Base-by-base conservation (phyloP, 2,113 vertebrate genomes). In the Tympanuchus pallidicinctus region DNA sequence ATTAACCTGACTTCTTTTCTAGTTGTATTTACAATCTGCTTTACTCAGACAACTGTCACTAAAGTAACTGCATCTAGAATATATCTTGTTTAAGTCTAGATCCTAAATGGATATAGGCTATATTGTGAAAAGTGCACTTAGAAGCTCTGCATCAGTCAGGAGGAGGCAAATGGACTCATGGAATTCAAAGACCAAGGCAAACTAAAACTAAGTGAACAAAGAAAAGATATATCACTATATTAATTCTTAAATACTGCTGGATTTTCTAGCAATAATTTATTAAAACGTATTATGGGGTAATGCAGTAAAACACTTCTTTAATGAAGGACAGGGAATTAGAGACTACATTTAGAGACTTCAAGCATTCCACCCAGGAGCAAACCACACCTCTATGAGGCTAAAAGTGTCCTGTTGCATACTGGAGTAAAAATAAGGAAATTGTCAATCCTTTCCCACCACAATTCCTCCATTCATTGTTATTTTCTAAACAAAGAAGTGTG, bases 91-190 rank as follows among this genome's bases (percentile, higher is more conserved):
- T 60, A 61, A 80, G 32, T 69, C 25, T 13, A 36, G 20, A 36
- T 14, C 40, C 38, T 50, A 61, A 21, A 12, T 3, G 8, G 17
- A 52, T 10, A 8, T 30, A 60, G 7, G 13, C 14, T 74, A 18
- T 25, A 13, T 19, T 83, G 13, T 25, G 28, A 56, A 78, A 72
- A 38, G 4, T 8, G 40, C n/a, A n/a, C 38, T 54, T 27, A 71
- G 17, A 42, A 21, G 57, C 76, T 17, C 11, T 73, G 19, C 11
- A 70, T 57, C 88, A 83, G 47, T 48, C 14, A 73, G 9, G 4
- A 63, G 22, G 36, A 81, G 8, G 5, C 19, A 66, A 18, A 48
- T 1, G 1, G 16, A 70, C 8, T 5, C 1, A 40, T 3, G 22
- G 17, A 81, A 40, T 30, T 36, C 7, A 66, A 73, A 86, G 28